Percentiles rank a stretch among this genome's conserved stretches.
Evolutionary conservation across 2,888 invertebrate species (phyloP).

Genomic region (Parnassius glacialis): DNA sequence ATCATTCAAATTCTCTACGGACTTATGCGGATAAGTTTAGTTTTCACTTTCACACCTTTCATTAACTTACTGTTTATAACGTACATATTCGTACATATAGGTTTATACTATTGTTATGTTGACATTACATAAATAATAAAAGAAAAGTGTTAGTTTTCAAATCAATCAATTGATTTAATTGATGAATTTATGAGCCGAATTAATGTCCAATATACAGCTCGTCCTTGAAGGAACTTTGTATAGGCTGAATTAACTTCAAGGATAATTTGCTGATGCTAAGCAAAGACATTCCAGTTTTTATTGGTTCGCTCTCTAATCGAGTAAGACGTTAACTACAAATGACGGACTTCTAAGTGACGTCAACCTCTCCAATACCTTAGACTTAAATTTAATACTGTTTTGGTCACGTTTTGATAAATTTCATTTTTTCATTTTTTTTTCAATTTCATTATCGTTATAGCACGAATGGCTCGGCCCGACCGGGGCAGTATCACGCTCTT

Average conservation of each 20-base stretch:
- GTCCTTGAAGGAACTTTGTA: constrained; percentile 20
- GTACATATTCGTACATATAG: too few species aligned
- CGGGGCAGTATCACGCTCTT: too few species aligned
- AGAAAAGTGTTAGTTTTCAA: background rate
- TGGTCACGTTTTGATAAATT: too few species aligned
- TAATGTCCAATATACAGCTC: constrained; percentile 14
- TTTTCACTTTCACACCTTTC: too few species aligned
- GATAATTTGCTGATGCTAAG: constrained; percentile 25
- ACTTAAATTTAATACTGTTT: background rate
- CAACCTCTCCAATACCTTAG: background rate
- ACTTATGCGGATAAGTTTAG: too few species aligned
- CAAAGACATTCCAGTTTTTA: constrained; percentile 26
- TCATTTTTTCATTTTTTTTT: too few species aligned
- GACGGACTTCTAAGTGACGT: background rate
- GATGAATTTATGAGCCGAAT: constrained; percentile 14
- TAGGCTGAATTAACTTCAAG: constrained; percentile 21
- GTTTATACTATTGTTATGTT: too few species aligned
- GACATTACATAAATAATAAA: background rate
- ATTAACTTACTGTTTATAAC: too few species aligned
- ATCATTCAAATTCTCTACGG: too few species aligned
- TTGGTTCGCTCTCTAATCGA: constrained; percentile 17
- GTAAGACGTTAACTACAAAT: constrained; percentile 5
- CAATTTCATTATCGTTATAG: too few species aligned
- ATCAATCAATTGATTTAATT: background rate
- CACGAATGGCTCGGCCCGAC: too few species aligned